A percentile compares a stretch with the other conserved stretches of the same genome.
phyloP scores from a whole-genome alignment of 2,113 vertebrate genomes.

The Nothobranchius furzeri region DNA sequence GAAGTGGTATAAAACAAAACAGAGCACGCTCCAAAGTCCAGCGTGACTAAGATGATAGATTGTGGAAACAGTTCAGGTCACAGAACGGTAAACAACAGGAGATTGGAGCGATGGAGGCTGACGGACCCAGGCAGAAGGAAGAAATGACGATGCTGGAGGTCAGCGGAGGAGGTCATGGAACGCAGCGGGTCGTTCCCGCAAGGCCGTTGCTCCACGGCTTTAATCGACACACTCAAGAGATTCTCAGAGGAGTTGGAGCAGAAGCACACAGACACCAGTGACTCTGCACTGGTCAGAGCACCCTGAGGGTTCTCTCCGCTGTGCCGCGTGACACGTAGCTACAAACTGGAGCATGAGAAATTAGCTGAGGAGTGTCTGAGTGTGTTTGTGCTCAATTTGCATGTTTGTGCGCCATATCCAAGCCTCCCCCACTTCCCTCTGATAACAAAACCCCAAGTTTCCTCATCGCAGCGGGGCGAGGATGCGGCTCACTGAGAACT shows the following conservation, averaged over 20 bases:
- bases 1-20: not conserved
- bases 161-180: slow-evolving; percentile 50
- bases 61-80: not conserved
- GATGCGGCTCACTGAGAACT: not conserved
- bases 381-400: not conserved
- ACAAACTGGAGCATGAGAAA: slow-evolving; percentile 77
- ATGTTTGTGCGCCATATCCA: not conserved
- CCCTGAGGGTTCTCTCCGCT: slow-evolving; percentile 40
- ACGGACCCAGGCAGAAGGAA: slow-evolving; percentile 11
- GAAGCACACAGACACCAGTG: slow-evolving; percentile 7
- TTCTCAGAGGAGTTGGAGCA: slow-evolving; percentile 30
- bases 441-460: not conserved
- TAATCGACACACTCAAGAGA: slow-evolving; percentile 27
- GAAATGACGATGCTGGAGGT: slow-evolving; percentile 26
- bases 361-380: not conserved
- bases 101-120: slow-evolving; percentile 4
- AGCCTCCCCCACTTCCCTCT: not conserved
- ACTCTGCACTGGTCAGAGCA: slow-evolving; percentile 18
- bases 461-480: not conserved
- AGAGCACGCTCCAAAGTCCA: not conserved
- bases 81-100: slow-evolving; percentile 9
- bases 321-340: slow-evolving; percentile 71
- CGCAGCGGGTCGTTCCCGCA: slow-evolving; percentile 59
- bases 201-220: slow-evolving; percentile 59
- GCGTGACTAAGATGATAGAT: not conserved